Evolutionary conservation across 2,888 invertebrate genomes (phyloP).

Genomic region (Cephus rjabovi): DNA sequence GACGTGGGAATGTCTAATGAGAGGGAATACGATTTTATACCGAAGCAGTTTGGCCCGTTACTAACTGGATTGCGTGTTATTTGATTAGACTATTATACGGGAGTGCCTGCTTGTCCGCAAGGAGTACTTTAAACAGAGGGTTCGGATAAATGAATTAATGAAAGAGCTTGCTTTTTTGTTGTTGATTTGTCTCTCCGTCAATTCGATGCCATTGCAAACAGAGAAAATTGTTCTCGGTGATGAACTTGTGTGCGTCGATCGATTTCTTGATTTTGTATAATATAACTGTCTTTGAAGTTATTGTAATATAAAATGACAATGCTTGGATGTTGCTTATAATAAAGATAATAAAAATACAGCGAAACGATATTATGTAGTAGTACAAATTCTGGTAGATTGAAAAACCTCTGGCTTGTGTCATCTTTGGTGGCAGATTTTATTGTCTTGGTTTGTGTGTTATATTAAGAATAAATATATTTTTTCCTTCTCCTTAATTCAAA

Average conservation of each 20-base stretch:
- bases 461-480: neutral
- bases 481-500: neutral
- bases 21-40: neutral
- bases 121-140: neutral
- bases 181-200: neutral
- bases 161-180: neutral
- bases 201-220: neutral
- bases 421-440: neutral
- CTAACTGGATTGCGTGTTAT: neutral
- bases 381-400: neutral
- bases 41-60: neutral
- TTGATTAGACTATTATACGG: neutral
- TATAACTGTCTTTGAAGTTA: neutral
- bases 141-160: neutral
- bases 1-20: conserved; percentile 42
- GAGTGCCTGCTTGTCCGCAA: neutral
- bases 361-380: neutral
- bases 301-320: neutral
- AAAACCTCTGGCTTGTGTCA: neutral
- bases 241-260: neutral
- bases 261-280: neutral
- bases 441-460: neutral
- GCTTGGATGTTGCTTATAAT: neutral
- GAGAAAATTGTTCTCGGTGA: neutral
- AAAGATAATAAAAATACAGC: neutral